Evolutionary conservation across 2,888 invertebrate genomes (phyloP).

Genomic region (Euplagia quadripunctaria): DNA sequence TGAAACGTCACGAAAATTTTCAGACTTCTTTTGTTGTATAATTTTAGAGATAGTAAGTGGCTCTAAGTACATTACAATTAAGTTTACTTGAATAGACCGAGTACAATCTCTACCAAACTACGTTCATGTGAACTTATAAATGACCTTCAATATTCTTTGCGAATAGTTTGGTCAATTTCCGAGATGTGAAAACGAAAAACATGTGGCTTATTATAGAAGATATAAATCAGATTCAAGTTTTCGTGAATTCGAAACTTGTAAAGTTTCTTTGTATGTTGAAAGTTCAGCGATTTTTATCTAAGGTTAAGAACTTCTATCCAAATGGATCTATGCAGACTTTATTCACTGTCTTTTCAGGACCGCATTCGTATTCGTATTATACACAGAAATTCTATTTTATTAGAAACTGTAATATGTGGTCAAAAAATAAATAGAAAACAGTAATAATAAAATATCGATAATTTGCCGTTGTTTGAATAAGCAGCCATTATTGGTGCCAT

Average conservation of each 20-base stretch:
- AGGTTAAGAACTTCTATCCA: background rate
- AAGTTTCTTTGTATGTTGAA: slow-evolving; percentile 15
- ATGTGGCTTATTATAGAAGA: background rate
- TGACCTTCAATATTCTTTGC: background rate
- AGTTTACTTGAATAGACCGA: background rate
- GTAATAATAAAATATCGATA: too few relatives aligned
- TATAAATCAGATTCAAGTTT: slow-evolving; percentile 10
- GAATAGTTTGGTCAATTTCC: slow-evolving; percentile 6
- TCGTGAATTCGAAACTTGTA: slow-evolving; percentile 3
- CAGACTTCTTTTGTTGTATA: background rate
- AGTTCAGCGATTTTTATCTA: slow-evolving; percentile 17
- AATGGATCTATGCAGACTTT: background rate
- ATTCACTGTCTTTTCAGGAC: background rate
- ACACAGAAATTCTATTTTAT: background rate
- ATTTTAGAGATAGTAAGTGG: background rate
- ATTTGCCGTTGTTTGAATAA: too few relatives aligned
- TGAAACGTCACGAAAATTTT: background rate
- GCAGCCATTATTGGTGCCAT: too few relatives aligned
- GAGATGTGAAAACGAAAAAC: slow-evolving; percentile 1
- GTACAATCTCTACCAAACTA: slow-evolving; percentile 9
- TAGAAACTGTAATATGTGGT: background rate
- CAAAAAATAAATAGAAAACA: too few relatives aligned
- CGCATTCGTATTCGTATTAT: background rate
- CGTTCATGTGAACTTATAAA: slow-evolving; percentile 4
- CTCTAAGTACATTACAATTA: background rate